Evolutionary conservation across 2,113 vertebrate genomes (phyloP).

Genomic region (Hippopotamus amphibius): DNA sequence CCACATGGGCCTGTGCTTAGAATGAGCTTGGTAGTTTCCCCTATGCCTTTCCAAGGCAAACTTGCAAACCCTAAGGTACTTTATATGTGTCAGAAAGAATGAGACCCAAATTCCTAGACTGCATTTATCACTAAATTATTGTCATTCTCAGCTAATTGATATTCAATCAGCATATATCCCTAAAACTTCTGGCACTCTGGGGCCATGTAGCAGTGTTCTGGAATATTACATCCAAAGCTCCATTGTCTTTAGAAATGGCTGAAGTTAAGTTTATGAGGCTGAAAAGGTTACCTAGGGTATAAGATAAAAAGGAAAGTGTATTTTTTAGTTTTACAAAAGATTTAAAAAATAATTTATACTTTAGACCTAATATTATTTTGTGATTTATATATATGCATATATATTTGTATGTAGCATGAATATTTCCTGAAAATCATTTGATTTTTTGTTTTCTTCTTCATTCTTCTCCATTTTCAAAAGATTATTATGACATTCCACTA

Average conservation of each 20-base stretch:
- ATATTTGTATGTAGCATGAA: neutral
- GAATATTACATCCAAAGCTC: neutral
- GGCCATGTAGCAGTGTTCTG: neutral
- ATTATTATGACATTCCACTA: neutral
- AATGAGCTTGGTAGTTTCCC: neutral
- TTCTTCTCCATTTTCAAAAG: neutral
- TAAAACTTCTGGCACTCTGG: neutral
- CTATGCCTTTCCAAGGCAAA: neutral
- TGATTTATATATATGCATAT: neutral
- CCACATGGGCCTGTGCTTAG: rapidly evolving
- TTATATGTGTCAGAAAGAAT: neutral
- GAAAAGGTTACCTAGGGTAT: neutral
- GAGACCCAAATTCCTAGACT: neutral
- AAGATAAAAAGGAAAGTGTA: neutral
- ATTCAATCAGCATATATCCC: neutral
- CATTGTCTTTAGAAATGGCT: neutral
- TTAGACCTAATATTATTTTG: neutral
- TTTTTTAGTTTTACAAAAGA: neutral
- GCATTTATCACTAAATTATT: neutral
- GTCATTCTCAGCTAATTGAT: neutral
- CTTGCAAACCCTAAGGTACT: neutral
- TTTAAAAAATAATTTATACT: neutral
- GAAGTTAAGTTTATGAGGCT: slow-evolving; percentile 1
- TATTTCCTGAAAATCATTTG: neutral
- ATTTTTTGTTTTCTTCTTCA: neutral